Conservation (phyloP, 2,888 invertebrate genomes). For the Mystacides longicornis region DNA sequence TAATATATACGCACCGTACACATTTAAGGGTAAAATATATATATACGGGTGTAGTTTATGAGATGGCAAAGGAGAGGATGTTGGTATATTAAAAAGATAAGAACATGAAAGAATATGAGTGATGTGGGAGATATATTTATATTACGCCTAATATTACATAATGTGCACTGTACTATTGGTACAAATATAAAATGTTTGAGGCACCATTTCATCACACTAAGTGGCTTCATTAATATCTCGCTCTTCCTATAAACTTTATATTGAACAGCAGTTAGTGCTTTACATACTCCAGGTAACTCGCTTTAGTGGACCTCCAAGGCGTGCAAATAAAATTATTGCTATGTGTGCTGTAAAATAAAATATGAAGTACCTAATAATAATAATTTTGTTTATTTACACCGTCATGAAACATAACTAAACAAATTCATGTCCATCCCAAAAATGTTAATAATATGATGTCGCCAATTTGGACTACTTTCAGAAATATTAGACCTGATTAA, state of each 20-base stretch:
- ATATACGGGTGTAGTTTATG: neutral
- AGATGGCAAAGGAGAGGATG: neutral
- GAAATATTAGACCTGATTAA: too few species aligned
- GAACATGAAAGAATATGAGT: neutral
- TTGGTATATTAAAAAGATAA: conserved; percentile 1
- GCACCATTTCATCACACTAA: neutral
- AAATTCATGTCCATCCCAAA: too few species aligned
- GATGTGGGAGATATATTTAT: conserved; percentile 1
- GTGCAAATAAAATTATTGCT: neutral
- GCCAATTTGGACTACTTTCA: too few species aligned
- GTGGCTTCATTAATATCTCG: neutral
- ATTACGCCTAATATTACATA: neutral
- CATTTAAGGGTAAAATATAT: neutral
- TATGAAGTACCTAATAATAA: too few species aligned
- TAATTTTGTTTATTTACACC: neutral
- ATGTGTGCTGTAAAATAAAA: neutral
- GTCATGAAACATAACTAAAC: neutral
- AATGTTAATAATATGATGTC: too few species aligned
- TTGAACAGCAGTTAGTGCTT: too few species aligned
- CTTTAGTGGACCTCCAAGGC: neutral
- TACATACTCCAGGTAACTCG: too few species aligned
- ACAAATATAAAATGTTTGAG: neutral
- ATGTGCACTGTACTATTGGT: too few species aligned
- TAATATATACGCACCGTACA: neutral
- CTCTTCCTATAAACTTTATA: conserved; percentile 1